These are phyloP conservation scores for Odontesthes bonariensis DNA, from an alignment of 2,113 vertebrate species.

Conservation along the genomic window DNA sequence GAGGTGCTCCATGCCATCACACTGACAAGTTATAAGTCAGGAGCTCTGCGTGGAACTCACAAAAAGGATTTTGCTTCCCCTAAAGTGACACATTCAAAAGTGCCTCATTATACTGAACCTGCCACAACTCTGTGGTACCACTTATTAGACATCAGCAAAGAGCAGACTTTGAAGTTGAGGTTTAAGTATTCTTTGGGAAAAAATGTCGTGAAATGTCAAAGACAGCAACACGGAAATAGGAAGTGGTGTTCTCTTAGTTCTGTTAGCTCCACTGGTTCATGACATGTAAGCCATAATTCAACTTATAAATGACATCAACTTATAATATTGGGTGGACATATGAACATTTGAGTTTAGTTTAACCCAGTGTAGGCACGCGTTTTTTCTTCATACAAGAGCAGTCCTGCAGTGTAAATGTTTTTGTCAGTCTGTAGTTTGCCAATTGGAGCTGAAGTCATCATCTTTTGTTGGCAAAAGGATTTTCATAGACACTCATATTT, in stretches of 20 bases:
- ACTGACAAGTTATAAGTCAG: constrained; percentile 37
- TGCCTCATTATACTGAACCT: constrained; percentile 53
- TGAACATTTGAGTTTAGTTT: background rate
- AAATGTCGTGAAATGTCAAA: constrained; percentile 42
- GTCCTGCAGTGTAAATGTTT: background rate
- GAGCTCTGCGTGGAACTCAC: constrained; percentile 25
- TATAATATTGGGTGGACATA: background rate
- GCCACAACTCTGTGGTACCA: constrained; percentile 16
- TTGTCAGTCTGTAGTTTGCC: background rate
- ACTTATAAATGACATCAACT: background rate
- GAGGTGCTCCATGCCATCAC: constrained; percentile 5
- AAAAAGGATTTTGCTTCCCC: constrained; percentile 48
- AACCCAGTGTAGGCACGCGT: background rate
- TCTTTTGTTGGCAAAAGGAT: constrained; percentile 9
- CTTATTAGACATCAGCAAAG: constrained; percentile 41
- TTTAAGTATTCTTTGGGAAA: constrained; percentile 45
- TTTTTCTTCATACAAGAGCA: background rate
- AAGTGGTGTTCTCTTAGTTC: constrained; percentile 1
- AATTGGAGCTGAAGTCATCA: constrained; percentile 10
- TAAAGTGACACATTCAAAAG: constrained; percentile 46
- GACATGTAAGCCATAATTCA: constrained; percentile 16
- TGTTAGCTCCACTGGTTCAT: background rate
- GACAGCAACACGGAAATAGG: constrained; percentile 1
- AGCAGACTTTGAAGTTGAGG: constrained; percentile 41
- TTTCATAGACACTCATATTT: constrained; percentile 14